Conservation (phyloP, 2,797 vertebrate genomes). For the Kryptopterus vitreolus region DNA sequence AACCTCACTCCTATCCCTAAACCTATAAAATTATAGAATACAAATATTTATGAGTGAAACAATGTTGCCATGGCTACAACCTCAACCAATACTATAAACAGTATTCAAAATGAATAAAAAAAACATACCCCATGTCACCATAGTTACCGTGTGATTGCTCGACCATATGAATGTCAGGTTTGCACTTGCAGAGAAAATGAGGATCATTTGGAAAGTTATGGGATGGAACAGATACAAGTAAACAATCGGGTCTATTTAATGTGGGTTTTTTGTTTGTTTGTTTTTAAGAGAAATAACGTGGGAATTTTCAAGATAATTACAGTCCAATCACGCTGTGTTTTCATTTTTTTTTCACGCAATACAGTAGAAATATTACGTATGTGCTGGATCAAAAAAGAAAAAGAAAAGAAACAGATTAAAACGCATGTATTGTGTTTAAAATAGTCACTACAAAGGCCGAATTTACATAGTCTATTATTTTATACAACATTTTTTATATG, state of each 20-base stretch:
- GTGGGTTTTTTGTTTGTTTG: neutral
- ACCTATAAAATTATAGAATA: neutral
- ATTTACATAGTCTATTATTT: too few relatives aligned
- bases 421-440: too few relatives aligned
- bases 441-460: too few relatives aligned
- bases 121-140: neutral
- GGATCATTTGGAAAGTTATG: neutral
- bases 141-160: slow-evolving; percentile 2
- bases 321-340: too few relatives aligned
- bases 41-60: neutral
- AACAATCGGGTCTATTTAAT: neutral
- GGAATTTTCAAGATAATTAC: neutral
- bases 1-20: too few relatives aligned
- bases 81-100: neutral
- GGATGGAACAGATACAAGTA: neutral
- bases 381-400: too few relatives aligned
- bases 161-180: too few relatives aligned
- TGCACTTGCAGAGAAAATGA: too few relatives aligned
- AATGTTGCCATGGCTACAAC: slow-evolving; percentile 7
- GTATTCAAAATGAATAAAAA: neutral
- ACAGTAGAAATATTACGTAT: too few relatives aligned
- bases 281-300: neutral
- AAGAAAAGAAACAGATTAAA: too few relatives aligned
- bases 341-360: too few relatives aligned
- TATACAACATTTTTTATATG: too few relatives aligned